A percentile compares a stretch with the other conserved stretches of the same genome.
Evolutionary conservation across 2,113 vertebrate genomes (phyloP).

Genomic region (Naja naja): DNA sequence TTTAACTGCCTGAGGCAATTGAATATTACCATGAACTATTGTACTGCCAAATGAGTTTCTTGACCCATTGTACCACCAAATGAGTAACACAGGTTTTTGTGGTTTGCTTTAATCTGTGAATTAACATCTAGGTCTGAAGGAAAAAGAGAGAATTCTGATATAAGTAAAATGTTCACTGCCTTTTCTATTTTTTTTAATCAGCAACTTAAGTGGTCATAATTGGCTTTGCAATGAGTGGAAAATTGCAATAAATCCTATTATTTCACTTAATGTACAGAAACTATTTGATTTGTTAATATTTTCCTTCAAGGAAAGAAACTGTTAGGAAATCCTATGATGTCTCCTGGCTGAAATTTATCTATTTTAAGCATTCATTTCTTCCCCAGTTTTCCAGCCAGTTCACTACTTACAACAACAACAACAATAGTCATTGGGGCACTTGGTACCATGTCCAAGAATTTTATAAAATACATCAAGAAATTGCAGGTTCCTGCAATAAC

Average conservation of each 20-base stretch:
- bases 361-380: constrained; percentile 2
- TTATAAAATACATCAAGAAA: too few relatives aligned
- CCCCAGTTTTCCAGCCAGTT: constrained; percentile 1
- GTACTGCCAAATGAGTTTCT: not conserved
- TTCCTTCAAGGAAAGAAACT: not conserved
- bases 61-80: not conserved
- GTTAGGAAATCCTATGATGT: not conserved
- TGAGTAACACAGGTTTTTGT: not conserved
- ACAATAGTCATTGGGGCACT: too few relatives aligned
- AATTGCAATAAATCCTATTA: not conserved
- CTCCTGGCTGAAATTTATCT: not conserved
- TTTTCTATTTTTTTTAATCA: not conserved
- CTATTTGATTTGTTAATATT: not conserved
- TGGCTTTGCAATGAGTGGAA: not conserved
- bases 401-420: not conserved
- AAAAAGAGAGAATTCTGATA: not conserved
- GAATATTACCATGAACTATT: not conserved
- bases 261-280: not conserved
- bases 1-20: not conserved
- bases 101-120: not conserved
- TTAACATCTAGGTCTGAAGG: not conserved
- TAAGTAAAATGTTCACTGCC: not conserved
- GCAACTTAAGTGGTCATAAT: not conserved
- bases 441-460: too few relatives aligned
- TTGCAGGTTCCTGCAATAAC: too few relatives aligned